These are phyloP conservation scores for Epinephelus cyanopodus DNA, from an alignment of 2,113 vertebrate species.

Conservation along the genomic window DNA sequence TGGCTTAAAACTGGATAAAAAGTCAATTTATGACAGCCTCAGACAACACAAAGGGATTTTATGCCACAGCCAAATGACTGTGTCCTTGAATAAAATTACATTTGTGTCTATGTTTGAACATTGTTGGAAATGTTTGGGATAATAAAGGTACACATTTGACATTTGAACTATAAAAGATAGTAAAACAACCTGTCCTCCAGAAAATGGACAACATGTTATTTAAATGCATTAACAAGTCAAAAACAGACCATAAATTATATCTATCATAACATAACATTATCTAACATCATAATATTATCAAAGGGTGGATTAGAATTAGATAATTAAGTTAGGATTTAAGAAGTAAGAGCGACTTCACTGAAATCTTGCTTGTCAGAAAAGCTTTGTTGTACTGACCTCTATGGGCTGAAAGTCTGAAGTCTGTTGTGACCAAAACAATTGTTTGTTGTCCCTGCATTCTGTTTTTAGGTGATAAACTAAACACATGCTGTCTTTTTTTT, in stretches of 20 bases:
- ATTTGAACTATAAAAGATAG: too few relatives aligned
- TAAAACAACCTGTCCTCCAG: too few relatives aligned
- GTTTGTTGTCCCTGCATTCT: background rate
- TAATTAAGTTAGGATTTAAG: background rate
- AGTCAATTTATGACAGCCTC: too few relatives aligned
- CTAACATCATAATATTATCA: background rate
- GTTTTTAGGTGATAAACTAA: background rate
- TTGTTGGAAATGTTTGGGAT: too few relatives aligned
- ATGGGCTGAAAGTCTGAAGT: constrained; percentile 13
- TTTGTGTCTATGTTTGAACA: too few relatives aligned
- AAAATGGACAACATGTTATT: too few relatives aligned
- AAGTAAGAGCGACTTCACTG: background rate
- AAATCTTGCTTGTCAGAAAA: background rate
- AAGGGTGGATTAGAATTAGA: background rate
- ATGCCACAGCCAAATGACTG: too few relatives aligned
- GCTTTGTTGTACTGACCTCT: constrained; percentile 48
- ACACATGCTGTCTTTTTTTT: background rate
- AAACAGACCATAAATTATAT: background rate
- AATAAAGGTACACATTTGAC: too few relatives aligned
- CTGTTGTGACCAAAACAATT: background rate
- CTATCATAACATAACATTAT: too few relatives aligned
- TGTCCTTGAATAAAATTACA: too few relatives aligned
- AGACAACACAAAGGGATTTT: too few relatives aligned
- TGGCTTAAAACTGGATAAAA: too few relatives aligned
- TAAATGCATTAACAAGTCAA: background rate